A percentile compares a stretch with the other conserved stretches of the same genome.
Evolutionary conservation across 2,888 invertebrate genomes (phyloP).

Genomic region (Plusia festucae): DNA sequence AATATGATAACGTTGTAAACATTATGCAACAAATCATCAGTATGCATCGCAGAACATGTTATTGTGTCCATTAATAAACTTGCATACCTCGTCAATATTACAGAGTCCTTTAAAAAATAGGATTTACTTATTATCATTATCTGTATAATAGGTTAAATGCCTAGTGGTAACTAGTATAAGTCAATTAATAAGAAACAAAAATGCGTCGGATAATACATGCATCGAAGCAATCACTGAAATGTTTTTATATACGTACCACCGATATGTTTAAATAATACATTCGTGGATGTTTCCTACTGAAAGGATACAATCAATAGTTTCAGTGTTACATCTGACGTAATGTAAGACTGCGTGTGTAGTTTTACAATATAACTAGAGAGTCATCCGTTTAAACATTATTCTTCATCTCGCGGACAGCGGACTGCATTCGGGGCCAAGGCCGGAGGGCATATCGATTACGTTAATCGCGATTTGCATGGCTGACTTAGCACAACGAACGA

Average conservation of each 20-base stretch:
- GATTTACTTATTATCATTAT: no score
- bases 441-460: constrained; percentile 80
- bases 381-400: constrained; percentile 73
- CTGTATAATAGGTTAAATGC: no score
- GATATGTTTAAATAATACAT: not conserved
- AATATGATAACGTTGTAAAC: constrained; percentile 31
- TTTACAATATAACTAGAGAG: constrained; percentile 67
- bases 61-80: constrained; percentile 15
- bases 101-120: no score
- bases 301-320: constrained; percentile 60
- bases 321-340: constrained; percentile 50
- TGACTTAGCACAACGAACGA: constrained; percentile 59
- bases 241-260: no score
- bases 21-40: constrained; percentile 19
- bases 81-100: constrained; percentile 8
- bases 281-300: constrained; percentile 43
- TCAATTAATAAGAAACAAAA: not conserved
- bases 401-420: constrained; percentile 76
- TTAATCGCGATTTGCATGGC: constrained; percentile 75
- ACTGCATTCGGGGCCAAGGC: constrained; percentile 84
- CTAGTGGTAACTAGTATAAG: no score
- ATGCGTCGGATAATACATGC: no score
- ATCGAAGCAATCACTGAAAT: no score
- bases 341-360: constrained; percentile 67
- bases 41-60: constrained; percentile 10